These are phyloP conservation scores for Drosophila murphyi DNA, from an alignment of 1,140 invertebrate genomes.

Conservation along the genomic window DNA sequence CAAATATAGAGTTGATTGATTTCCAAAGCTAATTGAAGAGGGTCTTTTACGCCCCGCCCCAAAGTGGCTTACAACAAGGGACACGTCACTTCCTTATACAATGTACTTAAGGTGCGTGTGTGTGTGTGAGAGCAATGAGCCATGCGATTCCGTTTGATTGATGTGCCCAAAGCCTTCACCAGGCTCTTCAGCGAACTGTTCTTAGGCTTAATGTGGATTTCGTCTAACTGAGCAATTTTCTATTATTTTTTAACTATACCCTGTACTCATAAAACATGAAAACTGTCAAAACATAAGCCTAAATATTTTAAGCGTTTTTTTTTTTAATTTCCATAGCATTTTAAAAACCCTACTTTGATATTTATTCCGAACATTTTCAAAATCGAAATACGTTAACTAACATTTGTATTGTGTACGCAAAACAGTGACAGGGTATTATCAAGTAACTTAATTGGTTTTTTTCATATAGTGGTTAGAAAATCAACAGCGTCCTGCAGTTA, in stretches of 20 bases:
- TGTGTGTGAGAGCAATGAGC: slow-evolving; percentile 45
- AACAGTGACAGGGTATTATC: background rate
- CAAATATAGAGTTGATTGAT: slow-evolving; percentile 77
- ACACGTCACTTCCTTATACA: slow-evolving; percentile 65
- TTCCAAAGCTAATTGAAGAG: slow-evolving; percentile 76
- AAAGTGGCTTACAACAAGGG: slow-evolving; percentile 32
- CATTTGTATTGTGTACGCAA: too few species aligned
- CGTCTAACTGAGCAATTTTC: slow-evolving; percentile 12
- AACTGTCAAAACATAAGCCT: too few species aligned
- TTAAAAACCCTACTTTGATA: too few species aligned
- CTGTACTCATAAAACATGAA: background rate
- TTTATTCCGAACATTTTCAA: too few species aligned
- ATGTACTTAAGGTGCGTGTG: slow-evolving; percentile 37
- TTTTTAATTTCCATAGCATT: too few species aligned
- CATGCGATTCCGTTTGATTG: slow-evolving; percentile 62
- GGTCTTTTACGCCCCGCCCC: slow-evolving; percentile 42
- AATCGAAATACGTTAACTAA: too few species aligned
- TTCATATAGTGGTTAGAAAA: slow-evolving; percentile 26
- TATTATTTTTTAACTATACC: slow-evolving; percentile 7
- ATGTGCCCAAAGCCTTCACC: slow-evolving; percentile 40
- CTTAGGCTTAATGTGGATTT: slow-evolving; percentile 24
- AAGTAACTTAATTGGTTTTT: background rate
- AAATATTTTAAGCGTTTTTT: too few species aligned
- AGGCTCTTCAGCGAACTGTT: slow-evolving; percentile 16
- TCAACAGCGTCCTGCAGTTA: slow-evolving; percentile 6